Evolutionary conservation across 2,113 vertebrate genomes (phyloP).

Genomic region (Progne subis): DNA sequence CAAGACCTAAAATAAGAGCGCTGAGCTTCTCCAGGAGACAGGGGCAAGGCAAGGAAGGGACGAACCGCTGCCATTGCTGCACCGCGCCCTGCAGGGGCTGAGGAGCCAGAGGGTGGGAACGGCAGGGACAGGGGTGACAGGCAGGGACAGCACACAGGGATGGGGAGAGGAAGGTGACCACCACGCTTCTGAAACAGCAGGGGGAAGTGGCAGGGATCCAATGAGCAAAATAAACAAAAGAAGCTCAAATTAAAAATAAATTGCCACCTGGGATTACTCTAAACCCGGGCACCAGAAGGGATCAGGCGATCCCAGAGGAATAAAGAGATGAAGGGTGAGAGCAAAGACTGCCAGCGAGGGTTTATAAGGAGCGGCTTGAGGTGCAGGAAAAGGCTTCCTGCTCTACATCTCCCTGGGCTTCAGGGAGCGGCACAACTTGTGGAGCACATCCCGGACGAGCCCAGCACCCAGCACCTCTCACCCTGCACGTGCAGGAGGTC

Average conservation of each 20-base stretch:
- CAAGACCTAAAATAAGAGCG: neutral
- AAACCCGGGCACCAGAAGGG: neutral
- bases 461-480: rapidly evolving
- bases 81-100: rapidly evolving
- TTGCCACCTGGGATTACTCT: neutral
- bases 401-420: neutral
- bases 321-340: neutral
- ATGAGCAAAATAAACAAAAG: neutral
- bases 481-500: neutral
- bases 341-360: neutral
- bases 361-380: neutral
- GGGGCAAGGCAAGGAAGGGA: neutral
- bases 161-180: neutral
- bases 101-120: neutral
- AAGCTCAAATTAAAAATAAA: neutral
- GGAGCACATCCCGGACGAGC: rapidly evolving
- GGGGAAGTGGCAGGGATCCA: neutral
- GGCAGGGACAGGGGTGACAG: neutral
- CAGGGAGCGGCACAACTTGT: neutral
- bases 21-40: neutral
- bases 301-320: neutral
- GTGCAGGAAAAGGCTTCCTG: neutral
- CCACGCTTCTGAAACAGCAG: rapidly evolving
- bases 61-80: neutral
- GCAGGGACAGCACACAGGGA: neutral